These are phyloP conservation scores for Ephialtes manifestator DNA, from an alignment of 2,888 invertebrate species.

Conservation along the genomic window DNA sequence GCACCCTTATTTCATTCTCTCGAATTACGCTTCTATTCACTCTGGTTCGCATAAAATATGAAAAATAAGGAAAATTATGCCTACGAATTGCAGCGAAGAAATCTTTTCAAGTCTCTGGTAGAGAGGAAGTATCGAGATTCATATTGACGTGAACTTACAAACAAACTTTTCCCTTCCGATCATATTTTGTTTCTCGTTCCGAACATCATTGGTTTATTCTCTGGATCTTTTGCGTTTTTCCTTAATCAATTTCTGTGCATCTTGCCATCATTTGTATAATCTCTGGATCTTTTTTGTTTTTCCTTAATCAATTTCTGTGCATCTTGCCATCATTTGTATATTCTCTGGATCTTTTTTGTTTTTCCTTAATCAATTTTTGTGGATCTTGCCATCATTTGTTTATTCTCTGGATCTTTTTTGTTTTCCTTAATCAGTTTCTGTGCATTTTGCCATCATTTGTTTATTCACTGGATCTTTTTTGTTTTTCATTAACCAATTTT, in stretches of 20 bases:
- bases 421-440: not conserved
- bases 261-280: not conserved
- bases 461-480: not conserved
- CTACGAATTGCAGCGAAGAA: not conserved
- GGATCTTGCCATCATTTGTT: not conserved
- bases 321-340: not conserved
- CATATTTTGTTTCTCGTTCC: not conserved
- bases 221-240: not conserved
- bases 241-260: not conserved
- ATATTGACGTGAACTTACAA: not conserved
- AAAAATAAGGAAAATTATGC: not conserved
- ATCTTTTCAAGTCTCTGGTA: too few species aligned
- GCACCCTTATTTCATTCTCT: constrained; percentile 12
- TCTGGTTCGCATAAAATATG: not conserved
- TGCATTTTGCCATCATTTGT: not conserved
- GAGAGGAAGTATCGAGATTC: not conserved
- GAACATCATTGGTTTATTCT: not conserved
- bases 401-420: not conserved
- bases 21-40: constrained; percentile 22
- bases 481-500: not conserved
- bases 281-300: not conserved
- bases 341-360: not conserved
- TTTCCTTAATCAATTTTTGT: not conserved
- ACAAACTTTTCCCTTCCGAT: not conserved
- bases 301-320: not conserved